A percentile compares a stretch with the other conserved stretches of the same genome.
Conservation (phyloP, 1,140 invertebrate genomes). For the Drosophila suzukii region DNA sequence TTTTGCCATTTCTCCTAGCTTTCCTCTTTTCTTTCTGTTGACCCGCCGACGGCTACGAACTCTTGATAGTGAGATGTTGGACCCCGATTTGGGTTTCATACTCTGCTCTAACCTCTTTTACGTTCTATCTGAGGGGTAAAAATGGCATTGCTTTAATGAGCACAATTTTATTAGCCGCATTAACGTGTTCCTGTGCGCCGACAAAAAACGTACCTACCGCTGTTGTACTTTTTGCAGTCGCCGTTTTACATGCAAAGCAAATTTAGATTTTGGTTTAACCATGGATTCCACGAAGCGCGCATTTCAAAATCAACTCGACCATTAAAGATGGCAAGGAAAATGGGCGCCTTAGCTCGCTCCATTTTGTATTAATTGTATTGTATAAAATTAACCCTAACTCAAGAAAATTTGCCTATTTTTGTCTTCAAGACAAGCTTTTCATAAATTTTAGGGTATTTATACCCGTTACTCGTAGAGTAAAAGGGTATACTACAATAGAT, state of each 20-base stretch:
- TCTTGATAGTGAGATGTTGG: constrained; percentile 16
- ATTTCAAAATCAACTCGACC: constrained; percentile 39
- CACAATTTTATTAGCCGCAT: constrained; percentile 74
- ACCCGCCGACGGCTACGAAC: constrained; percentile 42
- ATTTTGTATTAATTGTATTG: background rate
- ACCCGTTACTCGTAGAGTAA: too few species aligned
- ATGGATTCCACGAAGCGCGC: constrained; percentile 19
- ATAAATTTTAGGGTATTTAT: too few species aligned
- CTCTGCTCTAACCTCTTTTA: constrained; percentile 73
- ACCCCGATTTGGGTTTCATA: constrained; percentile 31
- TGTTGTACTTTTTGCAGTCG: constrained; percentile 2
- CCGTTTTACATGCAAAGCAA: constrained; percentile 52
- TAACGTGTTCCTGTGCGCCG: constrained; percentile 44
- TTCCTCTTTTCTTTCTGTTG: constrained; percentile 26
- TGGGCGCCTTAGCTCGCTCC: background rate
- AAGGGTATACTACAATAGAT: too few species aligned
- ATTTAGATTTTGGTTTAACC: constrained; percentile 57
- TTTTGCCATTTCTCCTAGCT: constrained; percentile 1
- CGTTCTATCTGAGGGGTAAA: constrained; percentile 62
- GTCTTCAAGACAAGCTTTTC: too few species aligned
- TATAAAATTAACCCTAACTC: too few species aligned
- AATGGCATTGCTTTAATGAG: constrained; percentile 77
- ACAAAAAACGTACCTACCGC: constrained; percentile 6
- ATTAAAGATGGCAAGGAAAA: background rate
- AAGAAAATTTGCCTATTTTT: too few species aligned